Evolutionary conservation across 2,797 vertebrate species (phyloP).

Genomic region (Molossus molossus): DNA sequence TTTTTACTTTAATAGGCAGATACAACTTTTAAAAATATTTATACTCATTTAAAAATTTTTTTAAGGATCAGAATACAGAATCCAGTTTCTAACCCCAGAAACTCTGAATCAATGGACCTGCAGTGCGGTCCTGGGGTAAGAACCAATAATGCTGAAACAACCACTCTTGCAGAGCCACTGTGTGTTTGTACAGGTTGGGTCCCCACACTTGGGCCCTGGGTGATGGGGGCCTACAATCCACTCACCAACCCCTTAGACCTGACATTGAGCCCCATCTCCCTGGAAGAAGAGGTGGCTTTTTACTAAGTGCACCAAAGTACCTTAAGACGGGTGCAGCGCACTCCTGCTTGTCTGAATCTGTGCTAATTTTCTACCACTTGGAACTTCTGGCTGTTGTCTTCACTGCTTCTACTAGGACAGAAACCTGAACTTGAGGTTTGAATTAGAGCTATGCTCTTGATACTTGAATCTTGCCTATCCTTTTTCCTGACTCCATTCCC

Average conservation of each 20-base stretch:
- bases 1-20: slow-evolving; percentile 29
- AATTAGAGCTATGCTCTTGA: neutral
- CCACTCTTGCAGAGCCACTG: neutral
- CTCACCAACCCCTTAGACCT: neutral
- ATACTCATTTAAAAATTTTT: neutral
- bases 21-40: neutral
- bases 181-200: neutral
- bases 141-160: neutral
- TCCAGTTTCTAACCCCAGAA: neutral
- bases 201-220: neutral
- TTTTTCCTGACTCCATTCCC: neutral
- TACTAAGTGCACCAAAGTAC: neutral
- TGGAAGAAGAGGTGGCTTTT: neutral
- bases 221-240: neutral
- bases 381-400: neutral
- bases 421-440: slow-evolving; percentile 13
- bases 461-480: neutral
- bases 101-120: neutral
- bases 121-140: neutral
- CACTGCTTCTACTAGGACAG: neutral
- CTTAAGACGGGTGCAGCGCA: neutral
- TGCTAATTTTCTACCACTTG: neutral
- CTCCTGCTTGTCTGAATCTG: neutral
- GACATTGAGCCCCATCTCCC: neutral
- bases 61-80: slow-evolving; percentile 18